Base-by-base conservation (phyloP, 2,888 invertebrate genomes). In the Apantesis nais region DNA sequence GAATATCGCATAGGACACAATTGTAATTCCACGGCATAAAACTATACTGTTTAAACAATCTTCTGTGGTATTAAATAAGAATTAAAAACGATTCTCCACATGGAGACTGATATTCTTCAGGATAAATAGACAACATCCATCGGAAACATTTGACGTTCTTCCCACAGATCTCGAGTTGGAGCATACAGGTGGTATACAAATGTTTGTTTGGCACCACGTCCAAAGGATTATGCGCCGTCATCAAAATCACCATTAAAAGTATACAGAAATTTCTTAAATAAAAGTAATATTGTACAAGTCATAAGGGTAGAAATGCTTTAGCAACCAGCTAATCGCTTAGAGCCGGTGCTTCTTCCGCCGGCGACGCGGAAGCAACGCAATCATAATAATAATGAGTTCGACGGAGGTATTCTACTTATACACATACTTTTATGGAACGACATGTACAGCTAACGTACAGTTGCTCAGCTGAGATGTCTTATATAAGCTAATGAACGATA, bases 321-420 rank as follows among this genome's bases (percentile, higher is more conserved):
- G 66, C 63, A 71, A 70, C 72, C 70, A 67, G 79, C 78, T 72
- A 75, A 73, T 72, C 74, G 74, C 72, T 60, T 62, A 64, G 72
- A 74, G 75, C 64, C 70, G 70, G 68, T 68, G 68, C 65, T 65
- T 71, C 76, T 80, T 85, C 86, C 86, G 86, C 79, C 83, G 86
- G 82, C 80, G 83, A 77, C 83, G 76, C 80, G 84, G 84, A 85
- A 85, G 77, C 75, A 64, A 81, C 80, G 83, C 82, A 80, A 76
- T 73, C 76, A 74, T 72, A 83, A 82, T 79, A 81, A 78, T 76
- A 74, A 85, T 80, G 78, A 80, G 77, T 77, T 75, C 68, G 63
- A 74, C 64, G 67, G 66, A 31, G 48, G 52, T n/a, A 55, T 63
- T n/a, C 39, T 39, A 63, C 63, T 63, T 44, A 29, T 63, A 11